Percentiles rank a stretch among this genome's conserved stretches.
These are phyloP conservation scores for Tachuris rubrigastra DNA, from an alignment of 2,113 vertebrate species.

Conservation along the genomic window DNA sequence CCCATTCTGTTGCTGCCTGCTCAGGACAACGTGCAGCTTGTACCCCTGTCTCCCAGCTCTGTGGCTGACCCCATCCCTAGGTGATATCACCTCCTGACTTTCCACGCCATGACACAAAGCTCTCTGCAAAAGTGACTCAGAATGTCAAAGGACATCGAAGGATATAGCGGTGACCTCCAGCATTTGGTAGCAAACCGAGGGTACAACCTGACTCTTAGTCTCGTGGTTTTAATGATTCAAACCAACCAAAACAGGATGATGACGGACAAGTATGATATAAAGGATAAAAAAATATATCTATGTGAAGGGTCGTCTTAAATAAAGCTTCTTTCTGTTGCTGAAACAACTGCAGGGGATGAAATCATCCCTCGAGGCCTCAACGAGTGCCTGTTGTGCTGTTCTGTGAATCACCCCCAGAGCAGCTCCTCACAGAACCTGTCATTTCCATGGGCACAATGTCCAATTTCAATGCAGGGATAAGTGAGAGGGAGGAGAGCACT, in stretches of 20 bases:
- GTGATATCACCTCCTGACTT: background rate
- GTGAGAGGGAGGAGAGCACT: slow-evolving; percentile 12
- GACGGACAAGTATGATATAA: background rate
- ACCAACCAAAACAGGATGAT: background rate
- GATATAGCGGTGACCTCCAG: background rate
- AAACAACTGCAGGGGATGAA: slow-evolving; percentile 42
- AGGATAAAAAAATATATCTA: background rate
- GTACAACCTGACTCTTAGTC: background rate
- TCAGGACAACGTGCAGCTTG: background rate
- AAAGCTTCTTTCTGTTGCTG: slow-evolving; percentile 4
- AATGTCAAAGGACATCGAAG: background rate
- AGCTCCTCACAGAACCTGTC: background rate
- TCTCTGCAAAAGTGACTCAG: background rate
- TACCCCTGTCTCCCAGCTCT: background rate
- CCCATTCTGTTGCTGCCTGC: background rate
- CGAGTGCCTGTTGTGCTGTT: slow-evolving; percentile 6
- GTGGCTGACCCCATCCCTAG: background rate
- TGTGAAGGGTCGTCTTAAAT: background rate
- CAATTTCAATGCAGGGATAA: background rate
- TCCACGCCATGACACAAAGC: background rate
- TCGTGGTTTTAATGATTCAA: background rate
- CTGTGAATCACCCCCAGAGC: slow-evolving; percentile 39
- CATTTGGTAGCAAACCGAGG: background rate
- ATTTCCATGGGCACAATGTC: slow-evolving; percentile 19
- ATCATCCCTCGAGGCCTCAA: slow-evolving; percentile 17